Base-by-base conservation (phyloP, 2,888 invertebrate genomes). In the Cyaniris semiargus region DNA sequence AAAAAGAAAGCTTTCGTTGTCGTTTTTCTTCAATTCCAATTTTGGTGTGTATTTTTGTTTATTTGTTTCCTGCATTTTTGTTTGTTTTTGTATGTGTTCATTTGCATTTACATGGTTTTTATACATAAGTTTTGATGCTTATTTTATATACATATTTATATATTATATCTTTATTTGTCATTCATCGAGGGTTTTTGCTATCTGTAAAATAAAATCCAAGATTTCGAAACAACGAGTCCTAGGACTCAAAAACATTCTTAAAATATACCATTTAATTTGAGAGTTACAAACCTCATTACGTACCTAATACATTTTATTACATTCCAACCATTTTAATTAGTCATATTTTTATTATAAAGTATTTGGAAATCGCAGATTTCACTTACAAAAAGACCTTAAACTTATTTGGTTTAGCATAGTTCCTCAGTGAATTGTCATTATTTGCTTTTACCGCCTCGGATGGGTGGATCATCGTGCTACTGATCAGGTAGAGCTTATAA, bases 181-280 rank as follows among this genome's bases (percentile, higher is more conserved):
- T 44, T 34, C 44, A 44, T 31, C 66, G 27, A 66, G 27, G 27
- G 66, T 31, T 66, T 31, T 66, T 4, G 13, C 27, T 23, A 72
- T 74, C 74, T 74, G 74, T 23, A 74, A 74, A 74, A 74, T 74
- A 74, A 74, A 71, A 71, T 38, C 38, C 34, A 72, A 44, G 38
- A 74, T 74, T 53, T 53, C 48, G 74, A 53, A 74, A 53, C 74
- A 23, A 53, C 18, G 44, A 74, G 74, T 44, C 74, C 6, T 13
- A 71, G 71, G 27, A 34, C 38, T 38, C 71, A 21, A 71, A 21
- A 13, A 71, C 0, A 21, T 18, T 71, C 70, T 71, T 38, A 34
- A 38, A 38, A 71, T 66, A 27, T 27, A 27, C 27, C 5, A 18
- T 66, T 27, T 66, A 31, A 15, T 66, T 15, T 15, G 23, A 66